Base-by-base conservation (phyloP, 2,113 vertebrate genomes). In the Lycocorax pyrrhopterus region DNA sequence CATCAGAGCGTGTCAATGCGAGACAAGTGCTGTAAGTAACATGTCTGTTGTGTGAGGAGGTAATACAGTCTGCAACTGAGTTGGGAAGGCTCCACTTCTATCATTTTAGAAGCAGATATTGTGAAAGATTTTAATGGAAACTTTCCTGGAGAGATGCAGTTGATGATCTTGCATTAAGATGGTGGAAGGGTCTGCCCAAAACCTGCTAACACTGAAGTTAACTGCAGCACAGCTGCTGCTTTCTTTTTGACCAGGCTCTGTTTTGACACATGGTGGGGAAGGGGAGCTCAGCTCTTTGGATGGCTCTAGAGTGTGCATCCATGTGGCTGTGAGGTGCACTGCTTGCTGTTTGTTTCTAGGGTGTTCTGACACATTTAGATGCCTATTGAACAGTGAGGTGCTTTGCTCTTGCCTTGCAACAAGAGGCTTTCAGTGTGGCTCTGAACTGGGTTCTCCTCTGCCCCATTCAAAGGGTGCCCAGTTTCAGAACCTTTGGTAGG, bases 121-220 rank as follows among this genome's bases (percentile, higher is more conserved):
- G 44, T 51, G 39, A 14, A 75, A 66, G n/a, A 59, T 37, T 59
- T 82, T 35, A 35, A 55, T 47, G 55, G 29, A 46, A 51, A 9
- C 14, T 69, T 32, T 64, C 18, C 43, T 59, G 37, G 26, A 41
- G 73, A 81, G 44, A 17, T 80, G 41, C 21, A 47, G 0, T 6
- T 33, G 22, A 29, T 71, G 62, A 43, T 41, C 35, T 6, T 73
- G 5, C 46, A 5, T 66, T 39, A 21, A 23, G 58, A 23, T 4
- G 30, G 7, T 33, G 29, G 33, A 27, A 79, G 33, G 13, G 12
- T 53, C 43, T 89, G 33, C 35, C 39, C 46, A 4, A 32, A 46
- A 62, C 0, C 23, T 41, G 29, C 41, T 16, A 3, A 13, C 13
- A 3, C 3, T 53, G 41, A n/a, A 4, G 6, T 15, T 22, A 12